Evolutionary conservation across 2,797 vertebrate genomes (phyloP).

Genomic region (Poecilia wingei): DNA sequence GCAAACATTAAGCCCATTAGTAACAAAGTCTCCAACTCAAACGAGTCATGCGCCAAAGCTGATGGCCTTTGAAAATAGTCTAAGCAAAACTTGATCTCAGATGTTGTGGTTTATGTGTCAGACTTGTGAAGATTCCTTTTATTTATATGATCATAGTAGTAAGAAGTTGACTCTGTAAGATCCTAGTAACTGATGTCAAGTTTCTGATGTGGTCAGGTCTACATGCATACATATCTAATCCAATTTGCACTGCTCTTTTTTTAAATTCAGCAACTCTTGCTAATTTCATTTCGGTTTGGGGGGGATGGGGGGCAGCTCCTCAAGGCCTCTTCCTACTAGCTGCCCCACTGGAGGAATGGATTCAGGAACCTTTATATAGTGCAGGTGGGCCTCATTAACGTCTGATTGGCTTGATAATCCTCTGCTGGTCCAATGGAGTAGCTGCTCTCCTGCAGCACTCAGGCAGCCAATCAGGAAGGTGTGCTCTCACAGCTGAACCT

Average conservation of each 20-base stretch:
- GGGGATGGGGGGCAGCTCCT: no score
- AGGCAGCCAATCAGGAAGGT: no score
- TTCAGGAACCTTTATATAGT: no score
- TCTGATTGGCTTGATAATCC: no score
- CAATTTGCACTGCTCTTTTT: not conserved
- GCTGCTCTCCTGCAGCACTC: no score
- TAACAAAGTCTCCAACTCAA: not conserved
- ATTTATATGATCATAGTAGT: not conserved
- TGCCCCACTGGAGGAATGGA: no score
- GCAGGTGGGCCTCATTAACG: no score
- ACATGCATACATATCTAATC: not conserved
- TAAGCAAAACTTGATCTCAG: not conserved
- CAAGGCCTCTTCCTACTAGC: no score
- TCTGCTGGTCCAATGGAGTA: no score
- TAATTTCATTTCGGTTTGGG: no score
- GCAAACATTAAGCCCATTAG: not conserved
- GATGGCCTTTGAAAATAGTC: not conserved
- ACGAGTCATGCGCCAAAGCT: not conserved
- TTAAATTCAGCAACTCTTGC: not conserved
- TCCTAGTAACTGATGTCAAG: not conserved
- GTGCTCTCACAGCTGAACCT: no score
- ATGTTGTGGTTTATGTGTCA: not conserved
- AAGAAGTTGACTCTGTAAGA: not conserved
- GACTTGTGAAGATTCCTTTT: not conserved
- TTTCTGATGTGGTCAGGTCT: not conserved